A percentile compares a stretch with the other conserved stretches of the same genome.
Evolutionary conservation across 2,888 invertebrate genomes (phyloP).

Genomic region (Agrotis exclamationis): DNA sequence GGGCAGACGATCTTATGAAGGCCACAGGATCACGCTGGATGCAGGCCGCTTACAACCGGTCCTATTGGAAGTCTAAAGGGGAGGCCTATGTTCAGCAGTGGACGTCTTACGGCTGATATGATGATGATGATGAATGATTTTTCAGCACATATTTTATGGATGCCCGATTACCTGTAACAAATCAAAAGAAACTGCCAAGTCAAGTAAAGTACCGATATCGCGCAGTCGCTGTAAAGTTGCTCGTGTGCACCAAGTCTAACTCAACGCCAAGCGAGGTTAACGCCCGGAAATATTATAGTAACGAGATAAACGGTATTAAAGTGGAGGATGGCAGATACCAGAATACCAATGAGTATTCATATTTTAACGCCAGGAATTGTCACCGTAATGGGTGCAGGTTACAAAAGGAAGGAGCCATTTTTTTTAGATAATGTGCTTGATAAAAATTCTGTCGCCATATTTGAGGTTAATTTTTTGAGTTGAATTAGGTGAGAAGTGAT

Average conservation of each 20-base stretch:
- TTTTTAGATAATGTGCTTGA: constrained; percentile 29
- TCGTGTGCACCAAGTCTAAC: neutral
- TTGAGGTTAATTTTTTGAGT: constrained; percentile 5
- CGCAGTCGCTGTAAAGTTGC: neutral
- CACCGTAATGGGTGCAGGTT: constrained; percentile 25
- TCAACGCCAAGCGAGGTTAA: constrained; percentile 48
- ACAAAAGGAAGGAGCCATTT: constrained; percentile 22
- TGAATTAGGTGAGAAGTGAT: neutral
- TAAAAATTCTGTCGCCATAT: constrained; percentile 14
- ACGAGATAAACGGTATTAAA: constrained; percentile 60
- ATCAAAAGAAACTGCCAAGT: too few species aligned
- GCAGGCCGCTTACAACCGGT: too few species aligned
- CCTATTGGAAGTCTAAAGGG: too few species aligned
- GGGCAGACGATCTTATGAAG: too few species aligned
- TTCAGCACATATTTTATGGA: too few species aligned
- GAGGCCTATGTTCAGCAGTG: too few species aligned
- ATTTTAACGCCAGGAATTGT: constrained; percentile 44
- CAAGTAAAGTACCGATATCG: too few species aligned
- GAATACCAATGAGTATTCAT: constrained; percentile 64
- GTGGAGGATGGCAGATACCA: constrained; percentile 36
- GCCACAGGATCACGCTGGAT: too few species aligned
- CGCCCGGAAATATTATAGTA: constrained; percentile 61
- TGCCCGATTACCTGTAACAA: too few species aligned
- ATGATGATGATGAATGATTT: too few species aligned
- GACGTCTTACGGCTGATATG: too few species aligned